phyloP scores from a whole-genome alignment of 1,140 invertebrate genomes.

The Pseudomyrmex concolor region DNA sequence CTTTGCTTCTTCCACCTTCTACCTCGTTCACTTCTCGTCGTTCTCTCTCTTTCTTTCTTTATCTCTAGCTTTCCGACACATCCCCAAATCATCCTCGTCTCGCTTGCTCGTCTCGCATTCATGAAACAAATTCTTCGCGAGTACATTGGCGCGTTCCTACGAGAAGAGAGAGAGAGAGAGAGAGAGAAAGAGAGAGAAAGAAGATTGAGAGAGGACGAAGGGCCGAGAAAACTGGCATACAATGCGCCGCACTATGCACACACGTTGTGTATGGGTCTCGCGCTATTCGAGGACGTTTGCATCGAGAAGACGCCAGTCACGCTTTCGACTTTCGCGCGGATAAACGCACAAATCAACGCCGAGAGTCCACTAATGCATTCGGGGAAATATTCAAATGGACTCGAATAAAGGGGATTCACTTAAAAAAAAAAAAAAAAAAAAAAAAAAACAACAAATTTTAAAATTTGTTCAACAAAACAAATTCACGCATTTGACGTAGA shows the following conservation, averaged over 20 bases:
- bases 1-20: constrained; percentile 50
- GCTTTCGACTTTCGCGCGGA: background rate
- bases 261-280: constrained; percentile 15
- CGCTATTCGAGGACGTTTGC: constrained; percentile 16
- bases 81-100: background rate
- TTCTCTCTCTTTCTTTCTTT: constrained; percentile 25
- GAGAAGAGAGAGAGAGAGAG: no score
- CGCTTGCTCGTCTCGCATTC: constrained; percentile 1
- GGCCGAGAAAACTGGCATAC: constrained; percentile 25
- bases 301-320: constrained; percentile 28
- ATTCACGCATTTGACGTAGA: no score
- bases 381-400: background rate
- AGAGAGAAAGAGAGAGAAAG: background rate
- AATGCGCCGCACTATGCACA: constrained; percentile 63
- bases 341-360: background rate
- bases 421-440: no score
- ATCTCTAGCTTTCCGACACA: background rate
- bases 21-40: background rate
- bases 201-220: constrained; percentile 50
- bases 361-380: no score
- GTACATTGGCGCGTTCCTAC: constrained; percentile 30
- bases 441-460: background rate
- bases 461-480: background rate
- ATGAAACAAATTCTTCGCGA: constrained; percentile 37
- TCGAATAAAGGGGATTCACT: background rate